phyloP scores from a whole-genome alignment of 1,140 invertebrate genomes.

The Temnothorax longispinosus region DNA sequence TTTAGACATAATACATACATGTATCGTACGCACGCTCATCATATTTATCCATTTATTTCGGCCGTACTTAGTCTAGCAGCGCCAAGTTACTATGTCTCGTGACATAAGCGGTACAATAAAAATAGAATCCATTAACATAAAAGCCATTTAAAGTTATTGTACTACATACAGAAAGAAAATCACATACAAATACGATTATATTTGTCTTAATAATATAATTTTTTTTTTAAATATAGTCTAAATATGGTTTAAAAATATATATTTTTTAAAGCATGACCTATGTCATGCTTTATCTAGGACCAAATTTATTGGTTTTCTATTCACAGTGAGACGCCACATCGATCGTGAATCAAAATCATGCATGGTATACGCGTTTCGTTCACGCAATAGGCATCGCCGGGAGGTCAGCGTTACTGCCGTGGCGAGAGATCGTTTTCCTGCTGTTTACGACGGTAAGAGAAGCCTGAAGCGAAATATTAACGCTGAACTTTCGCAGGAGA shows the following conservation, averaged over 20 bases:
- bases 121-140: not conserved
- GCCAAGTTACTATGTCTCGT: no score
- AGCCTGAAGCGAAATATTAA: constrained; percentile 57
- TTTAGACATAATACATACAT: no score
- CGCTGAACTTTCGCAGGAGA: constrained; percentile 37
- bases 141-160: not conserved
- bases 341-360: not conserved
- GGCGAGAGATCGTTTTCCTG: constrained; percentile 20
- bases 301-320: not conserved
- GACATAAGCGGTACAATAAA: not conserved
- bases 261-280: not conserved
- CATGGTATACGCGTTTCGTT: not conserved
- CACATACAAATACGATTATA: not conserved
- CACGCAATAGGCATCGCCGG: constrained; percentile 3
- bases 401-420: not conserved
- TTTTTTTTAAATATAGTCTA: not conserved
- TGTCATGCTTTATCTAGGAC: not conserved
- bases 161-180: not conserved
- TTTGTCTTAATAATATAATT: not conserved
- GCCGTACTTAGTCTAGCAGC: no score
- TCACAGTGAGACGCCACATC: not conserved
- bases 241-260: no score
- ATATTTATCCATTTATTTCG: no score
- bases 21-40: no score
- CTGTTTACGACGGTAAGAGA: constrained; percentile 6